Evolutionary conservation across 2,797 vertebrate species (phyloP).

Genomic region (Pipistrellus pygmaeus): DNA sequence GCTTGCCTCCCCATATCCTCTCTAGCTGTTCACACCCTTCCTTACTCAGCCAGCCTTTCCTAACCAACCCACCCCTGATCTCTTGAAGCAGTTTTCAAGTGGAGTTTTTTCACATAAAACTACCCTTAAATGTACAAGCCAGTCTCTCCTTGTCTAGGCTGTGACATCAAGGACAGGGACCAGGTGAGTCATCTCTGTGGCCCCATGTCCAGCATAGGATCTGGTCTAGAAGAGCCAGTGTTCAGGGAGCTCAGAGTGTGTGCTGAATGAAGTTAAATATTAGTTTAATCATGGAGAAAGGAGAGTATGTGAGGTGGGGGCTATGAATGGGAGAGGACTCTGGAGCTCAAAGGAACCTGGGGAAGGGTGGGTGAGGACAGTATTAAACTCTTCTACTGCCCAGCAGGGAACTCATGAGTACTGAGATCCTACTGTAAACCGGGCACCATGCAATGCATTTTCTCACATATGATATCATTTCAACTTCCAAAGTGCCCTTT

Average conservation of each 20-base stretch:
- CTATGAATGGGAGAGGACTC: not conserved
- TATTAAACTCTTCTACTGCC: not conserved
- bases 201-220: not conserved
- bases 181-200: not conserved
- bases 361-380: not conserved
- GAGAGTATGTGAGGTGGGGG: not conserved
- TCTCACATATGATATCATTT: not conserved
- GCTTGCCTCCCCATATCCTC: not conserved
- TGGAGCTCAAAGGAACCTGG: not conserved
- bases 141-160: not conserved
- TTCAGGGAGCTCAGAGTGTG: not conserved
- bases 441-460: not conserved
- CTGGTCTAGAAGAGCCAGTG: not conserved
- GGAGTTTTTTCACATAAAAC: not conserved
- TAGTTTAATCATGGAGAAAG: not conserved
- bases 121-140: not conserved
- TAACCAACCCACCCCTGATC: not conserved
- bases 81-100: not conserved
- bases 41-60: not conserved
- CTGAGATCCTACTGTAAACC: not conserved
- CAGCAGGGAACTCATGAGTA: not conserved
- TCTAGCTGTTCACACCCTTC: not conserved
- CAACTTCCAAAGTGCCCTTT: not conserved
- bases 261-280: not conserved
- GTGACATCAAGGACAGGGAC: not conserved